Evolutionary conservation across 2,797 vertebrate species (phyloP), one percentile per base, ranked within the genome.

Genomic region (Silurus aristotelis): DNA sequence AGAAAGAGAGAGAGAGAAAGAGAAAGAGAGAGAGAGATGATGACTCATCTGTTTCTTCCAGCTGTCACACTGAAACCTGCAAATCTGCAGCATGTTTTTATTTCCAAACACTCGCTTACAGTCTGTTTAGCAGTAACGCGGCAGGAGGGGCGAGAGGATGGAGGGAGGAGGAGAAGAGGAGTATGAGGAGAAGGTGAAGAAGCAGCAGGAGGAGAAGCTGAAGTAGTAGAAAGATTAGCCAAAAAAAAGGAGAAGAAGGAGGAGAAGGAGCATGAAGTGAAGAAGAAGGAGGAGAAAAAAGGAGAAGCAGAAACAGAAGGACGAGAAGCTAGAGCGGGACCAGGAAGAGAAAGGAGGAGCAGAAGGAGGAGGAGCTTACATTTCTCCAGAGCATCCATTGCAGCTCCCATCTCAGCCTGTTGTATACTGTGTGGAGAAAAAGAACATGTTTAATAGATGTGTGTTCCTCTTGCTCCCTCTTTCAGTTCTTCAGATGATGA

Each of bases 371-470:
- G 79, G 85, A 87, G 93, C 98, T 97, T 95, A 99, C 97, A 99
- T 98, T 99, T 99, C 88, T 99, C 97, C 67, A 99, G 96, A 0
- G 98, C 97, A 19, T 99, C 98, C 97, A 99, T 98, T 76, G 98
- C 98, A 38, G 98, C 98, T 93, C 97, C 97, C 98, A 99, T 99
- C 95, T 99, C 98, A 0, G 98, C 98, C 95, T 99, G 98, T 90
- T 99, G 98, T 95, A 99, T 99, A 89, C 98, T 99, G 93, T 85
- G 25, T 13, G 27, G 27, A 83, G 43, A 72, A 80, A 55, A 63
- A 48, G 46, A 72, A 27, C 46, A 52, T 10, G 48, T 38, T 61
- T 19, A 78, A 68, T 25, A 6, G 25, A 84, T 1, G n/a, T 22
- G 10, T 9, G 5, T 61, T 61, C 5, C 76, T 77, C 55, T 61